These are phyloP conservation scores for Oreotragus oreotragus DNA, from an alignment of 2,113 vertebrate species.

Conservation along the genomic window DNA sequence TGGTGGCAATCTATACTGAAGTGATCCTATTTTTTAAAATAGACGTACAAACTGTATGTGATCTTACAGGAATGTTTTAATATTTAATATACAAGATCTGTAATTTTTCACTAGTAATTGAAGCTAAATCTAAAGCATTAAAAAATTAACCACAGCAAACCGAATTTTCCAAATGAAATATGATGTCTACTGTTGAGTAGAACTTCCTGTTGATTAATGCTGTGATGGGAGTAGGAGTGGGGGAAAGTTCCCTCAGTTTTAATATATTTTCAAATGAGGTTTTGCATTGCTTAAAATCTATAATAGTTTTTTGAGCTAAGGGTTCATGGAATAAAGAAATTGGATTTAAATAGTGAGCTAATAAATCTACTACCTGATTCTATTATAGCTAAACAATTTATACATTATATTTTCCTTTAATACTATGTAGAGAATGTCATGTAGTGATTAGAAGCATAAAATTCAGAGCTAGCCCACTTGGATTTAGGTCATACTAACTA, in stretches of 20 bases:
- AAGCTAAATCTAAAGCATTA: constrained; percentile 4
- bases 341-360: not conserved
- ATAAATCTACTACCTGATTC: not conserved
- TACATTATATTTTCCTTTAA: constrained; percentile 31
- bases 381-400: not conserved
- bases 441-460: not conserved
- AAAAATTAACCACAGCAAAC: constrained; percentile 63
- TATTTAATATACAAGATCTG: constrained; percentile 48
- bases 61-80: constrained; percentile 47
- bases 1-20: not conserved
- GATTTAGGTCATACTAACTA: constrained; percentile 9
- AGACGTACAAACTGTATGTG: not conserved
- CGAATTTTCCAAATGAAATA: constrained; percentile 56
- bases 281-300: constrained; percentile 27
- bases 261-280: constrained; percentile 7
- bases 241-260: not conserved
- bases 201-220: constrained; percentile 46
- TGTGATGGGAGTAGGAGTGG: not conserved
- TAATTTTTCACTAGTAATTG: constrained; percentile 37
- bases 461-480: not conserved
- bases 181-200: not conserved
- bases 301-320: constrained; percentile 21
- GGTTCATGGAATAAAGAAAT: not conserved
- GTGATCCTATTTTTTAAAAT: constrained; percentile 9
- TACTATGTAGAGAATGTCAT: not conserved